Conservation (phyloP, 2,113 vertebrate species). For the Pachyramphus minor region DNA sequence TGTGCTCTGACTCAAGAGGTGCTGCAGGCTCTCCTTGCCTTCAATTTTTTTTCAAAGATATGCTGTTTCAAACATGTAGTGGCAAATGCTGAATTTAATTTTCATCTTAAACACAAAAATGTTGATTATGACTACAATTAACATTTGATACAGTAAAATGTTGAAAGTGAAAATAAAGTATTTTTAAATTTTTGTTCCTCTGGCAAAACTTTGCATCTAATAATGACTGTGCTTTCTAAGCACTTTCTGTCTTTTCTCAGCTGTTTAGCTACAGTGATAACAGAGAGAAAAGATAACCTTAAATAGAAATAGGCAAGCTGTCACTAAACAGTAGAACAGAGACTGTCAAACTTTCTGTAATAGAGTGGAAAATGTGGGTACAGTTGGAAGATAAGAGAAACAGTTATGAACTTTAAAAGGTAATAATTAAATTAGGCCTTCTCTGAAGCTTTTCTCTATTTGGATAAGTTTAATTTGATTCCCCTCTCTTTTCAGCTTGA, state of each 20-base stretch:
- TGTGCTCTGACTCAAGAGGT: not conserved
- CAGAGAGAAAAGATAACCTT: not conserved
- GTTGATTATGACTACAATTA: not conserved
- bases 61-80: not conserved
- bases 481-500: not conserved
- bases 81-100: not conserved
- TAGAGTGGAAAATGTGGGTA: not conserved
- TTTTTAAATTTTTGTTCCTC: not conserved
- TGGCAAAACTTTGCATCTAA: not conserved
- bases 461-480: not conserved
- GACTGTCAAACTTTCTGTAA: not conserved
- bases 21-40: not conserved
- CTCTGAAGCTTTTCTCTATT: not conserved
- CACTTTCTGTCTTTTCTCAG: not conserved
- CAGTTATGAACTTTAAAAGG: not conserved
- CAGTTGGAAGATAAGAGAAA: not conserved
- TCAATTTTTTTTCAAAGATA: not conserved
- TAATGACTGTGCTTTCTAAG: not conserved
- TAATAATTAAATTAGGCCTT: constrained; percentile 7
- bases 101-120: not conserved
- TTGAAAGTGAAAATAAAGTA: not conserved
- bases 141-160: not conserved
- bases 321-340: not conserved
- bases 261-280: not conserved
- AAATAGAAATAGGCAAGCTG: not conserved